phyloP scores from a whole-genome alignment of 2,888 invertebrate genomes.

The Alviniconcha strummeri region DNA sequence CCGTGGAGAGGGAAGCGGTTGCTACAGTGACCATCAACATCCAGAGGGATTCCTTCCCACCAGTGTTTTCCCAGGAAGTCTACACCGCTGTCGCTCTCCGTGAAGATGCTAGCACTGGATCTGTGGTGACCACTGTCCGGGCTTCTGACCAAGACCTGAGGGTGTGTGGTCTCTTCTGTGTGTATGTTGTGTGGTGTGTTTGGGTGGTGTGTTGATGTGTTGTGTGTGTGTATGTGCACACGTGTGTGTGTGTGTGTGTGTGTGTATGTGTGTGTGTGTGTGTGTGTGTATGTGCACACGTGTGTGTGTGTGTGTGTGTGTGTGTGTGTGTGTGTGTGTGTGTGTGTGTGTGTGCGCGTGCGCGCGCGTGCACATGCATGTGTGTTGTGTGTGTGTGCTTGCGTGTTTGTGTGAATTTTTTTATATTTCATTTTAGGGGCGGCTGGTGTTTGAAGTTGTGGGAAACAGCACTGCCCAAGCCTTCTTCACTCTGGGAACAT shows the following conservation, averaged over 20 bases:
- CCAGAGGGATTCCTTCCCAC: constrained; percentile 46
- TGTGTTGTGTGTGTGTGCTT: neutral
- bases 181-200: neutral
- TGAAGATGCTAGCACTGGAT: constrained; percentile 54
- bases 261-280: neutral
- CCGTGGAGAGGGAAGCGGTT: constrained; percentile 38
- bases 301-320: neutral
- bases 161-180: constrained; percentile 34
- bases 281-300: neutral
- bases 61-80: constrained; percentile 48
- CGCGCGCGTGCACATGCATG: neutral
- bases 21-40: constrained; percentile 52
- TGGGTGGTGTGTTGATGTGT: neutral
- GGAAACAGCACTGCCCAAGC: constrained; percentile 59
- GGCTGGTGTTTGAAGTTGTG: constrained; percentile 56
- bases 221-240: neutral
- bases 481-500: constrained; percentile 51
- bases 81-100: constrained; percentile 49
- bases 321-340: neutral
- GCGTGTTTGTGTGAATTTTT: neutral
- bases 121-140: constrained; percentile 48
- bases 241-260: neutral
- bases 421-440: constrained; percentile 46
- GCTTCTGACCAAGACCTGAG: constrained; percentile 60
- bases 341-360: neutral